Percentiles rank a stretch among this genome's conserved stretches.
Evolutionary conservation across 1,140 invertebrate genomes (phyloP).

Genomic region (Olivierus martensii): DNA sequence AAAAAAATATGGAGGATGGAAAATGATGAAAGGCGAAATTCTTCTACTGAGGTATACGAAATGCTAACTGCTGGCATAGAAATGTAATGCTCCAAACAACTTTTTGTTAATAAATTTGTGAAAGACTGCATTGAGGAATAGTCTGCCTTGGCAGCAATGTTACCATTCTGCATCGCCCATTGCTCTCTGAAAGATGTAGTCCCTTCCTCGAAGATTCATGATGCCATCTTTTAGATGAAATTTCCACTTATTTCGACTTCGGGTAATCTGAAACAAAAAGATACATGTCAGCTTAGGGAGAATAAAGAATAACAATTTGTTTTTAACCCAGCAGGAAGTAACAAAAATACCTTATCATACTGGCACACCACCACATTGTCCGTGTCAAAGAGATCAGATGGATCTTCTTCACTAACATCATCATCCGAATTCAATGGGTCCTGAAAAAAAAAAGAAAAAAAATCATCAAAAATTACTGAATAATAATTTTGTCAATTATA

Average conservation of each 20-base stretch:
- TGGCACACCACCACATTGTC: conserved; percentile 30
- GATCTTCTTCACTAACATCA: conserved; percentile 36
- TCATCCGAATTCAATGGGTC: conserved; percentile 36
- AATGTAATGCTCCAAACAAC: too few relatives aligned
- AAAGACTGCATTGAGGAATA: too few relatives aligned
- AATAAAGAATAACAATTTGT: not conserved
- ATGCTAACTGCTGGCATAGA: too few relatives aligned
- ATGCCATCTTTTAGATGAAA: conserved; percentile 99
- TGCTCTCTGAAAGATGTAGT: conserved; percentile 97
- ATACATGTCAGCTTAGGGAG: not conserved
- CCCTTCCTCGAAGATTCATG: conserved; percentile 95
- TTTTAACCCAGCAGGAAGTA: not conserved
- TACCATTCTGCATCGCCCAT: conserved; percentile 98
- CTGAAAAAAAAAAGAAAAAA: conserved; percentile 8
- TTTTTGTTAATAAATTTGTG: too few relatives aligned
- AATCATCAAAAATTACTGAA: too few relatives aligned
- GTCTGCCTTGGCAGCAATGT: not conserved
- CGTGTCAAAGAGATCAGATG: conserved; percentile 34
- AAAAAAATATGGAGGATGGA: too few relatives aligned
- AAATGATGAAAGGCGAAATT: too few relatives aligned
- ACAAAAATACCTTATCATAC: conserved; percentile 29
- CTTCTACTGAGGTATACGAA: too few relatives aligned
- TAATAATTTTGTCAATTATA: too few relatives aligned
- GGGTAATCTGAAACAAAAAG: conserved; percentile 55
- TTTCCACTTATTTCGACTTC: conserved; percentile 97